phyloP scores from a whole-genome alignment of 1,140 invertebrate species.

The Heliothis virescens region DNA sequence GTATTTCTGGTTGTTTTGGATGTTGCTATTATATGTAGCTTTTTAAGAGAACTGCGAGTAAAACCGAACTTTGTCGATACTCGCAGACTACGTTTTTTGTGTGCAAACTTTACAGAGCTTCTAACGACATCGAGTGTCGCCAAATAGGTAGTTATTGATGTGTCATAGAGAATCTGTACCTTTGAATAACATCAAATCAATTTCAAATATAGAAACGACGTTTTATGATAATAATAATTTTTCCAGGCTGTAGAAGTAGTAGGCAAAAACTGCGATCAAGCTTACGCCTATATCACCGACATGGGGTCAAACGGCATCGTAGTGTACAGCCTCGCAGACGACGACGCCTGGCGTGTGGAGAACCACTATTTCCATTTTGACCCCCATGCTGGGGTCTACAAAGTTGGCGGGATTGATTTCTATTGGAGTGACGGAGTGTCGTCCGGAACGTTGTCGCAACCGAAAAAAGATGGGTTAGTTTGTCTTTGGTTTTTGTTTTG shows the following conservation, averaged over 20 bases:
- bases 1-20: no score
- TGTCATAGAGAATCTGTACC: no score
- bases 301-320: conserved; percentile 90
- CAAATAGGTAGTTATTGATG: no score
- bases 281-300: conserved; percentile 91
- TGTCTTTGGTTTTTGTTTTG: neutral
- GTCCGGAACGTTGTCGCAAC: conserved; percentile 87
- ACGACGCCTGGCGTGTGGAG: conserved; percentile 90
- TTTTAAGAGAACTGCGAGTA: no score
- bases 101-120: no score
- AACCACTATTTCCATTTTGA: conserved; percentile 93
- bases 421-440: conserved; percentile 92
- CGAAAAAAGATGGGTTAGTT: conserved; percentile 78
- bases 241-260: conserved; percentile 87
- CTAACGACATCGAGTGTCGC: no score
- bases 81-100: no score
- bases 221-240: neutral
- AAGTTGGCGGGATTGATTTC: conserved; percentile 90
- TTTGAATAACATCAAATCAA: no score
- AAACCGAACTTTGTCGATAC: no score
- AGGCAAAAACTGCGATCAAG: conserved; percentile 79
- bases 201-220: neutral
- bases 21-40: no score
- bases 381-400: conserved; percentile 89
- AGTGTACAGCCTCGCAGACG: conserved; percentile 89